A percentile compares a stretch with the other conserved stretches of the same genome.
Evolutionary conservation across 2,888 invertebrate species (phyloP).

Genomic region (Bellardia pandia): DNA sequence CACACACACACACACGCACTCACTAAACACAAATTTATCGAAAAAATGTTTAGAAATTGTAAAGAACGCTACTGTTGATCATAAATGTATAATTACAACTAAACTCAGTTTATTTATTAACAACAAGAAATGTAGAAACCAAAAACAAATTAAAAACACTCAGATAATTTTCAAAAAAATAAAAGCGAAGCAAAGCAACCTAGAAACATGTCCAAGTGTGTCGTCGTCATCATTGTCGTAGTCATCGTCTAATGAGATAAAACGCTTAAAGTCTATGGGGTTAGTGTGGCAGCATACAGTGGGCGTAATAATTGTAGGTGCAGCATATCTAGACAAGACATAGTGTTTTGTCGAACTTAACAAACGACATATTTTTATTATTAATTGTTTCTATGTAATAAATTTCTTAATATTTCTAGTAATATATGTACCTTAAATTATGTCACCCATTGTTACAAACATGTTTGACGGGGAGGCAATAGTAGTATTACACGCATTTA

Average conservation of each 20-base stretch:
- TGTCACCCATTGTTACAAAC: conserved; percentile 1
- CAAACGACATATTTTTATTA: too few relatives aligned
- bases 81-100: conserved; percentile 69
- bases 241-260: conserved; percentile 64
- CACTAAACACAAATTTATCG: conserved; percentile 3
- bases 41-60: conserved; percentile 3
- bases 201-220: conserved; percentile 61
- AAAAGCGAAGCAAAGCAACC: conserved; percentile 11
- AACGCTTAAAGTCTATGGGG: conserved; percentile 43
- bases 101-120: conserved; percentile 61
- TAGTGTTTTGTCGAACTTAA: too few relatives aligned
- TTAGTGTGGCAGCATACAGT: conserved; percentile 51
- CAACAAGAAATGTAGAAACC: conserved; percentile 36
- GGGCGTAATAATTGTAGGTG: conserved; percentile 24
- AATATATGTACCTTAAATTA: background rate
- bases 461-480: background rate
- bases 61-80: conserved; percentile 57
- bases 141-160: conserved; percentile 28
- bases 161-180: conserved; percentile 36
- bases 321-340: background rate
- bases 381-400: too few relatives aligned
- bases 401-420: too few relatives aligned
- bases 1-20: conserved; percentile 2
- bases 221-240: conserved; percentile 22
- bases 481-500: background rate